phyloP scores from a whole-genome alignment of 2,113 vertebrate genomes.

The Entelurus aequoreus region DNA sequence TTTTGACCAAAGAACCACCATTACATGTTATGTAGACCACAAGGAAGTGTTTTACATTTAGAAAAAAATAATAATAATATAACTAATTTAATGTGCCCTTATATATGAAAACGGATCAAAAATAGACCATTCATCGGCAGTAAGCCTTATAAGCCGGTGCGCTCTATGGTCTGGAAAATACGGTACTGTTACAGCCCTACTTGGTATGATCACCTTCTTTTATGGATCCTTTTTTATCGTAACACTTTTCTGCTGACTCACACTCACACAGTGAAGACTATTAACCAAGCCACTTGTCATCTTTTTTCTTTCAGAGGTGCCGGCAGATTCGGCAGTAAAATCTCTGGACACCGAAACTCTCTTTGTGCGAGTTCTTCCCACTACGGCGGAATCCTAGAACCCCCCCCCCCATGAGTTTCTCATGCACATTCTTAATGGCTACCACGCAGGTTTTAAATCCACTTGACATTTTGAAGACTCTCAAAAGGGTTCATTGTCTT shows the following conservation, averaged over 20 bases:
- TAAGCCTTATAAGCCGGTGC: too few species aligned
- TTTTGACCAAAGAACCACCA: too few species aligned
- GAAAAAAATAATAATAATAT: too few species aligned
- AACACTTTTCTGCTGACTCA: neutral
- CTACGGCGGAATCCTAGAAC: slow-evolving; percentile 75
- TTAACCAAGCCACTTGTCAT: neutral
- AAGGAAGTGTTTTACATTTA: too few species aligned
- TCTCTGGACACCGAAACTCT: slow-evolving; percentile 83
- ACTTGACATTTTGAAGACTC: slow-evolving; percentile 4
- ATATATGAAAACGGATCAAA: too few species aligned
- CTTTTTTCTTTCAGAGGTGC: slow-evolving; percentile 76
- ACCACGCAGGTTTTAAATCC: neutral
- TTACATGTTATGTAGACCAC: too few species aligned
- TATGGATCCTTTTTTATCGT: too few species aligned
- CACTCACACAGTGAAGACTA: neutral
- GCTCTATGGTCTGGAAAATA: too few species aligned
- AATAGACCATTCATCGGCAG: too few species aligned
- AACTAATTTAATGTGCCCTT: too few species aligned
- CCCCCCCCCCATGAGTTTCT: neutral
- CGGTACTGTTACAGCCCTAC: too few species aligned
- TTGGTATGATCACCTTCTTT: too few species aligned
- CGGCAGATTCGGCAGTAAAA: slow-evolving; percentile 77
- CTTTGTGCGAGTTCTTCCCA: slow-evolving; percentile 80
- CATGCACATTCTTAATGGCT: slow-evolving; percentile 17
- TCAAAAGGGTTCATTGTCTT: neutral